These are phyloP conservation scores for Aricia artaxerxes DNA, from an alignment of 2,888 invertebrate species.

Conservation along the genomic window DNA sequence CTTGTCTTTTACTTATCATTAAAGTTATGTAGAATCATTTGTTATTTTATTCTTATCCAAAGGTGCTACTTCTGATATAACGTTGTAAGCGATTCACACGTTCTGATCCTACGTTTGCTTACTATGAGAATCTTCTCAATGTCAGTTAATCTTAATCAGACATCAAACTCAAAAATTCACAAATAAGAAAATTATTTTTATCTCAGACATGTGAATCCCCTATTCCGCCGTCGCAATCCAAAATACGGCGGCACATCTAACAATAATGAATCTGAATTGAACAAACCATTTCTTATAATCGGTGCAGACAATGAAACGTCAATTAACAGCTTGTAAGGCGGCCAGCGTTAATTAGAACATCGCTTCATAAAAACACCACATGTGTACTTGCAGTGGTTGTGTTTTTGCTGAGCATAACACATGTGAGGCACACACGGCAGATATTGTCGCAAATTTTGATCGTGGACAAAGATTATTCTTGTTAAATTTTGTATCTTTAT, in stretches of 20 bases:
- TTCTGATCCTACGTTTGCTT: too few relatives aligned
- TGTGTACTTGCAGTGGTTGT: slow-evolving; percentile 60
- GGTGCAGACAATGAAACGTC: slow-evolving; percentile 61
- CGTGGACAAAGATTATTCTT: not conserved
- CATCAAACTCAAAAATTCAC: too few relatives aligned
- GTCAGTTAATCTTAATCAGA: too few relatives aligned
- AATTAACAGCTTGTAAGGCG: slow-evolving; percentile 67
- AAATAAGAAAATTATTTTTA: not conserved
- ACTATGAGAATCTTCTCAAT: too few relatives aligned
- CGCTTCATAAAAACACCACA: slow-evolving; percentile 74
- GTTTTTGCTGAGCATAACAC: slow-evolving; percentile 62
- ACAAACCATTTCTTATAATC: slow-evolving; percentile 47
- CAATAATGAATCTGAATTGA: slow-evolving; percentile 34
- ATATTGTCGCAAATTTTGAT: not conserved
- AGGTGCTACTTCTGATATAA: too few relatives aligned
- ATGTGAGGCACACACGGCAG: slow-evolving; percentile 62
- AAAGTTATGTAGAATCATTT: not conserved
- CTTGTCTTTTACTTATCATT: not conserved
- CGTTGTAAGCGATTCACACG: not conserved
- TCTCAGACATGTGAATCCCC: not conserved
- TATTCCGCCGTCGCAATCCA: not conserved
- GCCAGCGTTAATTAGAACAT: slow-evolving; percentile 70
- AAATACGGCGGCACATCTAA: slow-evolving; percentile 12
- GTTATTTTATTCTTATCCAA: not conserved
- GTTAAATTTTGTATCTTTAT: not conserved